These are phyloP conservation scores for Polyommatus icarus DNA, from an alignment of 2,888 invertebrate species.

Conservation along the genomic window DNA sequence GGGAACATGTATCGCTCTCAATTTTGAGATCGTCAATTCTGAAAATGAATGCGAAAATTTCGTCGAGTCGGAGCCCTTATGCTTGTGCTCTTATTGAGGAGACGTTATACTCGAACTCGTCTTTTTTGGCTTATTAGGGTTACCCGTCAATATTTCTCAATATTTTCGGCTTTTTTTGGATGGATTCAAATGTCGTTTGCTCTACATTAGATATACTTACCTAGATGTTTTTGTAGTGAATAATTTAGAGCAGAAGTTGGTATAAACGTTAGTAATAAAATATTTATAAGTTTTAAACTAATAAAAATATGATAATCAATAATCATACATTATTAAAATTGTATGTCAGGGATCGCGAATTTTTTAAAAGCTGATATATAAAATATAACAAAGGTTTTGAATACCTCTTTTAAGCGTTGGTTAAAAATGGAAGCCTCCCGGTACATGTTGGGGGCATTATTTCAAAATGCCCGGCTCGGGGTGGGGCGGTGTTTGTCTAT, in stretches of 20 bases:
- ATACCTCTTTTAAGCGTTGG: constrained; percentile 45
- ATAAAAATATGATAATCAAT: too few relatives aligned
- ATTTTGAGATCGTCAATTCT: constrained; percentile 21
- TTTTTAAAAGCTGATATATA: constrained; percentile 29
- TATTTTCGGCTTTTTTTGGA: background rate
- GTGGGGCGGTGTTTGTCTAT: constrained; percentile 75
- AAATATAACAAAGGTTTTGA: constrained; percentile 40
- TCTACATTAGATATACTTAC: background rate
- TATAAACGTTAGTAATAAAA: background rate
- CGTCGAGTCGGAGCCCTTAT: constrained; percentile 16
- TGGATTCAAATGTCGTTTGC: background rate
- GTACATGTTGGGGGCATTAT: constrained; percentile 64
- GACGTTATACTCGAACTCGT: background rate
- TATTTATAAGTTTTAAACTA: background rate
- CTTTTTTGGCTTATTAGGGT: constrained; percentile 3
- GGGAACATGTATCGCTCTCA: constrained; percentile 14
- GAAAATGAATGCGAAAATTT: constrained; percentile 21
- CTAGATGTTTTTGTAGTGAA: too few relatives aligned
- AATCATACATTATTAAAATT: background rate
- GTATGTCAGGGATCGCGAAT: constrained; percentile 1
- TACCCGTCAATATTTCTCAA: background rate
- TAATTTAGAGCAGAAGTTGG: background rate
- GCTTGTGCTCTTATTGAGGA: constrained; percentile 14
- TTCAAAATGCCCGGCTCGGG: constrained; percentile 72
- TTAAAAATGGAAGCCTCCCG: constrained; percentile 48